Conservation (phyloP, 2,888 invertebrate species). For the Brenthis hecate region DNA sequence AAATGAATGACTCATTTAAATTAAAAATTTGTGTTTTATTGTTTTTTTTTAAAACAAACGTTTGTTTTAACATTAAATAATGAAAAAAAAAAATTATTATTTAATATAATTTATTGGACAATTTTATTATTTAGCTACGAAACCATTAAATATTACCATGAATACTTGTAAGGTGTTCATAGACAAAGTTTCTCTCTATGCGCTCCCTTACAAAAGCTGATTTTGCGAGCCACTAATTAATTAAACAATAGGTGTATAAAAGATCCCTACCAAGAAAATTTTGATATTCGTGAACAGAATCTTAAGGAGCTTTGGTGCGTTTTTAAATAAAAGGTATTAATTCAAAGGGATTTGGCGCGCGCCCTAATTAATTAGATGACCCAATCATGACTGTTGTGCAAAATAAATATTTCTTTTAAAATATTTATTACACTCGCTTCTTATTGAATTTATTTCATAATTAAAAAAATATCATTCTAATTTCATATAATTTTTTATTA, state of each 20-base stretch:
- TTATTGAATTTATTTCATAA: too few species aligned
- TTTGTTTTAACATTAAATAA: too few species aligned
- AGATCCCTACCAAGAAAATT: conserved; percentile 47
- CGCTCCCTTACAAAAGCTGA: conserved; percentile 29
- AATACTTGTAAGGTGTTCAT: conserved; percentile 9
- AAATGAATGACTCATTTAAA: too few species aligned
- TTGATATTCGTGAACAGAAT: conserved; percentile 50
- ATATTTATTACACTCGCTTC: too few species aligned
- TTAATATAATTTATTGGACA: too few species aligned
- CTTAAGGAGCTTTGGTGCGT: conserved; percentile 63
- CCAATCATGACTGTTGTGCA: conserved; percentile 33
- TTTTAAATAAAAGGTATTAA: conserved; percentile 57
- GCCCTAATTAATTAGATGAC: conserved; percentile 69
- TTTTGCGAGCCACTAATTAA: conserved; percentile 53
- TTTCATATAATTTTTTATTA: too few species aligned
- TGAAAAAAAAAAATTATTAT: too few species aligned
- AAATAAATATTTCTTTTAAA: too few species aligned
- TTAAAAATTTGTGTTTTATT: too few species aligned
- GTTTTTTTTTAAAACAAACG: too few species aligned
- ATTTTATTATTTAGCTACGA: not conserved
- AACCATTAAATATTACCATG: conserved; percentile 13
- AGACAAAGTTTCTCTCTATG: conserved; percentile 11
- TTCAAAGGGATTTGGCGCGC: conserved; percentile 61
- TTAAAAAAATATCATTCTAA: too few species aligned
- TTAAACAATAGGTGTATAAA: conserved; percentile 55